Base-by-base conservation (phyloP, 2,797 vertebrate genomes). In the Gila robusta region DNA sequence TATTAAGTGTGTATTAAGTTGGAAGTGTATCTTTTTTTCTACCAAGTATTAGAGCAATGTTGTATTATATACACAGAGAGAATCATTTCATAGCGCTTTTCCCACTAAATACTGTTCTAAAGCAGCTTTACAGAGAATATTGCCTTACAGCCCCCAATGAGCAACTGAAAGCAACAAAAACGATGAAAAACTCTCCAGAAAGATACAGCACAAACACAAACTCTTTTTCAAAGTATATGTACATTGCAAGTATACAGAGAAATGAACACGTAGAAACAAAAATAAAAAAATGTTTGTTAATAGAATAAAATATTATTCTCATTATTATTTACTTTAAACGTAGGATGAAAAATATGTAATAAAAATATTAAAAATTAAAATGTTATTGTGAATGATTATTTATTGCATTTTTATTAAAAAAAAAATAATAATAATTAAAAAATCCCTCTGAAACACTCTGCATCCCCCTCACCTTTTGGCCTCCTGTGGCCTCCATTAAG, bases 1-100 rank as follows among this genome's bases (percentile, higher is more conserved):
- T 67, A 35, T 77, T 77, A 77, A 77, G 49, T 37, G 23, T 56
- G 21, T 56, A 77, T 77, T 77, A 37, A 77, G 21, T 59, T 56
- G 74, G 32, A 32, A 56, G 21, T 37, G 32, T 35, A 56, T 77
- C 3, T 77, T 59, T 77, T 56, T 77, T 37, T 14, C 32, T 56
- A 56, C 32, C 32, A 76, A 23, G 17, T n/a, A 35, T 54, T 77
- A 23, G 2, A 59, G 52, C 35, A 39, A 59, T 78, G 21, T 59
- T 76, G 37, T 12, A 59, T 59, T 78, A 39, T n/a, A n/a, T 56
- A 59, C 52, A 2, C 3, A 0, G 9, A 59, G 12, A 59, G 74
- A 39, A 39, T 39, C 4, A 39, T 78, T 59, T 78, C 39, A 39
- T 10, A 54, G 21, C 14, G 14, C 37, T 78, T 78, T 78, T 78